Percentiles rank a stretch among this genome's conserved stretches.
Conservation (phyloP, 2,113 vertebrate genomes). For the Gymnogyps californianus region DNA sequence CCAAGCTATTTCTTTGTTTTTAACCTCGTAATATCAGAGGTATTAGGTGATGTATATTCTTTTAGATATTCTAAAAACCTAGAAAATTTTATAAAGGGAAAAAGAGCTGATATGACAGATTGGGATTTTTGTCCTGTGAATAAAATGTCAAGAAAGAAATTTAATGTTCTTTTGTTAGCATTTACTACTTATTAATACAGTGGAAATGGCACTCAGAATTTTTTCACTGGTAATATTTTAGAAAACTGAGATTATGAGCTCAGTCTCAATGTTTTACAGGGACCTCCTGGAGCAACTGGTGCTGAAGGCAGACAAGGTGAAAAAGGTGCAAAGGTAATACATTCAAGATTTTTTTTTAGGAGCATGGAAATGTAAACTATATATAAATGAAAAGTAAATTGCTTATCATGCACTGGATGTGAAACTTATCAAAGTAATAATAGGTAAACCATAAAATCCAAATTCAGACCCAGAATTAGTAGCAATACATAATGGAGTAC, state of each 20-base stretch:
- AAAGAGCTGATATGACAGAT: not conserved
- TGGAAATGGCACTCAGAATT: not conserved
- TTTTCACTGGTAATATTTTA: not conserved
- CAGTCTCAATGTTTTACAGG: slow-evolving; percentile 70
- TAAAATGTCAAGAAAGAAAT: not conserved
- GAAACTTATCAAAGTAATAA: not conserved
- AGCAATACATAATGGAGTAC: not conserved
- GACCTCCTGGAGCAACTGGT: slow-evolving; percentile 88
- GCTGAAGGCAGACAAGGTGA: slow-evolving; percentile 96
- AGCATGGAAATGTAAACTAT: not conserved
- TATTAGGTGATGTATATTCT: not conserved
- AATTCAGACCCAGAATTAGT: not conserved
- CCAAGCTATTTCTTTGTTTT: not conserved
- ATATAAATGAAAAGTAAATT: not conserved
- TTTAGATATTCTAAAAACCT: not conserved
- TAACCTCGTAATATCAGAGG: not conserved
- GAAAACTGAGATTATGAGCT: not conserved
- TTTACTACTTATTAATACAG: not conserved
- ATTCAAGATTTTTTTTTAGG: not conserved
- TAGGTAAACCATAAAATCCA: not conserved
- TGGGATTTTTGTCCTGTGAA: not conserved
- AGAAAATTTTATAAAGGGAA: not conserved
- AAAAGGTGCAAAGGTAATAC: slow-evolving; percentile 94
- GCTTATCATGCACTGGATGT: not conserved
- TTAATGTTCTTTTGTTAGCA: not conserved